Base-by-base conservation (phyloP, 2,888 invertebrate species). In the Drosophila colorata region DNA sequence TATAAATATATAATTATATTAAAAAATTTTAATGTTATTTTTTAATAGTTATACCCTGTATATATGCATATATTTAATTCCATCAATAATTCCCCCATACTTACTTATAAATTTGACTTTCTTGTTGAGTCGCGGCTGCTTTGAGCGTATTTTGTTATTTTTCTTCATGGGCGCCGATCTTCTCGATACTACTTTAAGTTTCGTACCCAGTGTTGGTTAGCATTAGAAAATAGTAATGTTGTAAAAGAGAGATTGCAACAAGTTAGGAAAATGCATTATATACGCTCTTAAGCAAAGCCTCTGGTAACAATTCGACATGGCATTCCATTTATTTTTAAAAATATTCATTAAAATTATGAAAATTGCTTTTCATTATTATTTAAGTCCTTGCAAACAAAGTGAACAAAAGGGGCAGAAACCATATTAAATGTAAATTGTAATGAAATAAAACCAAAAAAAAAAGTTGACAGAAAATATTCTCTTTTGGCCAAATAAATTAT, bases 101-200 rank as follows among this genome's bases (percentile, higher is more conserved):
- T 97, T 94, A 97, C 97, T 96, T 93, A 97, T 96, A 92, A 97
- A 97, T 94, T 97, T 96, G 74, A 97, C 96, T 94, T 96, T 96
- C 94, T 96, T 97, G 79, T 91, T 92, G 74, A 91, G 81, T 75
- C 92, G 89, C 76, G 97, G 97, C 93, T 97, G 97, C 93, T 96
- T 96, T 88, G 96, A 96, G 91, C 96, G 93, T 75, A 95, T 95
- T 92, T 96, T 97, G 93, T 95, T 95, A 75, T 95, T 95, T 93
- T 97, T 97, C 94, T 96, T 96, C 91, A 95, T 95, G 69, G 94
- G 96, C 91, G 94, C 95, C 92, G 95, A 93, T 90, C 94, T 93
- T 86, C 92, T 88, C 66, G 92, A 91, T 67, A 92, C 91, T 90
- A 74, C 70, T 60, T 49, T 56, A 55, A 43, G 23, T 14, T 2